Base-by-base conservation (phyloP, 2,113 vertebrate species). In the Panurus biarmicus region DNA sequence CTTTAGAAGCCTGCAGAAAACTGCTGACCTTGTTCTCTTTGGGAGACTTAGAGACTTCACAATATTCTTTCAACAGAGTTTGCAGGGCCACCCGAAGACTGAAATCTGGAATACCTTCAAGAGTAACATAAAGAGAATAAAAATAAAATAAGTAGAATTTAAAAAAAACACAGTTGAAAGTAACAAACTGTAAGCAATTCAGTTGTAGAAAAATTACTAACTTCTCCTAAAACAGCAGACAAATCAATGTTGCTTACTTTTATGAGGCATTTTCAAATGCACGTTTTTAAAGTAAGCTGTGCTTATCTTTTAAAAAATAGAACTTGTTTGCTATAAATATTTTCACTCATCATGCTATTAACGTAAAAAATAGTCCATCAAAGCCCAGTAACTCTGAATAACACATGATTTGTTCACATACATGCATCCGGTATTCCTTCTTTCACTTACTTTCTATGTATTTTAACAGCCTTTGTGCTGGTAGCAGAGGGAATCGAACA, bases 31-130 rank as follows among this genome's bases (percentile, higher is more conserved):
- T 99, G 95, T 98, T 98, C 91, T 99, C 99, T 98, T 99, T 99
- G 75, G 98, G 98, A 94, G 98, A 98, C 95, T 98, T 99, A 96
- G 97, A 98, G 77, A 99, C 98, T 94, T 99, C 99, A 76, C 98
- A 99, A 94, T 99, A 99, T 96, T 99, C 99, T 97, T 98, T 99
- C 97, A 99, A 97, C 93, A 99, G 98, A 40, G 99, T 99, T 98
- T 99, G 99, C 94, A 99, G 98, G 38, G 99, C 99, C 98, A 99
- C 98, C 78, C 99, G 98, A 96, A 99, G 98, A 97, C 98, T 99
- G 97, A 99, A 99, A 97, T 99, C 99, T 19, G 98, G 96, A 96
- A 99, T 96, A 91, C 98, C 99, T 99, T 80, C 7, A 78, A 53
- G 36, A 72, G 24, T 29, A 77, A 77, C 70, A 86, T 21, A 87